Percentiles rank a stretch among this genome's conserved stretches.
These are phyloP conservation scores for Dolichallabes microphthalmus DNA, from an alignment of 2,113 vertebrate species.

Conservation along the genomic window DNA sequence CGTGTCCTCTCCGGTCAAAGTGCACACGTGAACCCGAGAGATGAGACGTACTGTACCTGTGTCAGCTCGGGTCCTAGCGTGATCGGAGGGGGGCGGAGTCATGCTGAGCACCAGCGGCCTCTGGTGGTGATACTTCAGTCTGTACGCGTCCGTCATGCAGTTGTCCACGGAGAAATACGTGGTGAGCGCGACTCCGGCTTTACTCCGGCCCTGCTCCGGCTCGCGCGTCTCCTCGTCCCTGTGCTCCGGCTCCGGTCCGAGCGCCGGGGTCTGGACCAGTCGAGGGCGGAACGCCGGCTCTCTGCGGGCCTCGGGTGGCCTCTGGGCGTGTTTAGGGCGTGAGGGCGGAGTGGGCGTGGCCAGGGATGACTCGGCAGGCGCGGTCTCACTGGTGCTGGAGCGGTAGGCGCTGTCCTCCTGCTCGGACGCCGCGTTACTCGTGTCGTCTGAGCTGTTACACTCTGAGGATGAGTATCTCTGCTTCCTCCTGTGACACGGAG, in stretches of 20 bases:
- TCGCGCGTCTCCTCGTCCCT: conserved; percentile 65
- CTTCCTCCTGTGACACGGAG: conserved; percentile 61
- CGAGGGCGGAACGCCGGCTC: conserved; percentile 62
- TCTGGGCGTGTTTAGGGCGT: conserved; percentile 73
- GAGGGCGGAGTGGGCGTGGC: conserved; percentile 75
- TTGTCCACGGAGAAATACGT: conserved; percentile 96
- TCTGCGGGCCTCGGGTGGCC: conserved; percentile 60
- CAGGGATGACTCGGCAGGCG: conserved; percentile 56
- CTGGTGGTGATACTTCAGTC: conserved; percentile 93
- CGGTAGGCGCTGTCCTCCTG: conserved; percentile 72
- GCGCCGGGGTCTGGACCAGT: conserved; percentile 66
- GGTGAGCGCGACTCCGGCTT: conserved; percentile 79
- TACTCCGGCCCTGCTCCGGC: conserved; percentile 58
- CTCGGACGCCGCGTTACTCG: conserved; percentile 68
- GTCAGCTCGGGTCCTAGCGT: conserved; percentile 69
- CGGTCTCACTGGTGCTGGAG: conserved; percentile 66
- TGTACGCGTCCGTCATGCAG: conserved; percentile 98
- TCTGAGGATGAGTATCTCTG: conserved; percentile 69
- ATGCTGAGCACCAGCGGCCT: conserved; percentile 83
- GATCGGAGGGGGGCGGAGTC: conserved; percentile 19
- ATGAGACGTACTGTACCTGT: neutral
- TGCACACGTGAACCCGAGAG: neutral
- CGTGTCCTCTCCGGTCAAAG: no score
- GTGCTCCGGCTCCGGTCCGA: conserved; percentile 68
- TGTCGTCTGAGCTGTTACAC: conserved; percentile 78